Evolutionary conservation across 1,140 invertebrate species (phyloP).

Genomic region (Plutomurus gul): DNA sequence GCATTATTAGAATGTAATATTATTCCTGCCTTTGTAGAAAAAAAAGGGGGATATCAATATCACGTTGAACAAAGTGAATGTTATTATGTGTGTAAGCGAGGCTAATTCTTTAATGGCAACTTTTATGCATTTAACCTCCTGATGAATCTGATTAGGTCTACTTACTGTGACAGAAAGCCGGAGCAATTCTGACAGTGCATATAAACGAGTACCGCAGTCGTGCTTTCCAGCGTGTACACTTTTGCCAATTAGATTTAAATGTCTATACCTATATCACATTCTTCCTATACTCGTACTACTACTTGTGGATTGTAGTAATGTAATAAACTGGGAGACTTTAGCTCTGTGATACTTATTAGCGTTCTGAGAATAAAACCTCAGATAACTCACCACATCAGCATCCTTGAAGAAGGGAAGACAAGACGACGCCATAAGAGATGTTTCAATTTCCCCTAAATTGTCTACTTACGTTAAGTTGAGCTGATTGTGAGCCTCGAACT

Average conservation of each 20-base stretch:
- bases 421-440: not conserved
- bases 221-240: too few relatives aligned
- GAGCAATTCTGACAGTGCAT: not conserved
- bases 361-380: not conserved
- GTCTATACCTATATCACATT: too few relatives aligned
- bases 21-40: not conserved
- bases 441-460: not conserved
- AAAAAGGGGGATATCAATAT: conserved; percentile 12
- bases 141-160: not conserved
- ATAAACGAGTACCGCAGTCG: too few relatives aligned
- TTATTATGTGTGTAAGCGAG: not conserved
- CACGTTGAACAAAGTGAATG: not conserved
- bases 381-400: not conserved
- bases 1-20: too few relatives aligned
- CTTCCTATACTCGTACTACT: too few relatives aligned
- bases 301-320: too few relatives aligned
- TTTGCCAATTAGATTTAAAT: too few relatives aligned
- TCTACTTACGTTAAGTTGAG: not conserved
- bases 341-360: not conserved
- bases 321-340: too few relatives aligned
- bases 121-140: conserved; percentile 15
- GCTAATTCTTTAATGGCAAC: not conserved
- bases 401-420: conserved; percentile 6
- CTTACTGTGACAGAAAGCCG: not conserved
- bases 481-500: not conserved